These are phyloP conservation scores for Nyctibius bracteatus DNA, from an alignment of 2,113 vertebrate species.

Conservation along the genomic window DNA sequence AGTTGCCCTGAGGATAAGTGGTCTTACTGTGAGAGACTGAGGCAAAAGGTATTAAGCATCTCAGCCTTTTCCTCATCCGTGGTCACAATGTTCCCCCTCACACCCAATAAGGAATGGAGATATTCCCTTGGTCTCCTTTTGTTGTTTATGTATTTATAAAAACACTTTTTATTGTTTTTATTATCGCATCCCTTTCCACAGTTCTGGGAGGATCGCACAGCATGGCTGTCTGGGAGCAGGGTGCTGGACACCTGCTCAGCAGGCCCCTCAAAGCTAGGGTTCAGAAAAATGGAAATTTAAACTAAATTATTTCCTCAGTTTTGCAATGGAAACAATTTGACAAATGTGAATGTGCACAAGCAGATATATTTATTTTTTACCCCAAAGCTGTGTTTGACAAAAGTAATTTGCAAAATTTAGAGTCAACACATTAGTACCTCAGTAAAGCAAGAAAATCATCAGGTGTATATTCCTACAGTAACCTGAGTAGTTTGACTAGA, in stretches of 20 bases:
- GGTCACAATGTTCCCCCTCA: too few relatives aligned
- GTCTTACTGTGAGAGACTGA: too few relatives aligned
- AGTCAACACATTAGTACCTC: neutral
- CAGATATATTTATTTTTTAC: neutral
- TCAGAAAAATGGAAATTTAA: neutral
- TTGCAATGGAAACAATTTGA: neutral
- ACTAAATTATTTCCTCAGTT: neutral
- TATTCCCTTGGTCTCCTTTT: too few relatives aligned
- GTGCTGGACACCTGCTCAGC: neutral
- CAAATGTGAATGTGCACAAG: neutral
- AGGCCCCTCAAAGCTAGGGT: too few relatives aligned
- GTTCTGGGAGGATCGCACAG: fast-evolving
- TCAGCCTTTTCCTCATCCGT: too few relatives aligned
- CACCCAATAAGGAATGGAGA: too few relatives aligned
- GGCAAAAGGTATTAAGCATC: too few relatives aligned
- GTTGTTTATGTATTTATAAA: too few relatives aligned
- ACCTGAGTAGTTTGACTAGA: neutral
- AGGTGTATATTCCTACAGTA: neutral
- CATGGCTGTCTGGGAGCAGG: neutral
- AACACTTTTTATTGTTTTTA: too few relatives aligned
- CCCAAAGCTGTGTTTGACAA: neutral
- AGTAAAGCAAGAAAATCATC: neutral
- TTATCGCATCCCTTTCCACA: fast-evolving
- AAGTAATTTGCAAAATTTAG: neutral
- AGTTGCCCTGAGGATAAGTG: too few relatives aligned